Conservation (phyloP, 2,888 invertebrate species). For the Pocota personata region DNA sequence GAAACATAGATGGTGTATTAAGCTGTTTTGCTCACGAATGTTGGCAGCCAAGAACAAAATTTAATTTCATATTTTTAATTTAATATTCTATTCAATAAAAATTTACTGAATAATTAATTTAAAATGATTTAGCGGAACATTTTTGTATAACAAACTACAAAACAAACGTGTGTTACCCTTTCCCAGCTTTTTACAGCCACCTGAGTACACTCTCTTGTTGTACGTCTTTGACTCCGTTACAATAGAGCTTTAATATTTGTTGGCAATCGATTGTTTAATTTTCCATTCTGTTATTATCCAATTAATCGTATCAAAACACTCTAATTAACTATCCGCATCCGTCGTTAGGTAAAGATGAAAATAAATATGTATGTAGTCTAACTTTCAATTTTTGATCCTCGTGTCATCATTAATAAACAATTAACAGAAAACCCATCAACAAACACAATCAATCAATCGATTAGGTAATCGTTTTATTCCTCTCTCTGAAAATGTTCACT, state of each 20-base stretch:
- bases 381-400: neutral
- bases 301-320: neutral
- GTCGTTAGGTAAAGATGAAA: neutral
- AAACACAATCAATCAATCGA: constrained; percentile 37
- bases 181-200: no score
- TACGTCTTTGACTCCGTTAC: neutral
- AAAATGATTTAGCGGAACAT: no score
- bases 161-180: no score
- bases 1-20: no score
- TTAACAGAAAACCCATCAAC: constrained; percentile 16
- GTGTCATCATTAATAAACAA: constrained; percentile 12
- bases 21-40: no score
- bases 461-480: constrained; percentile 21
- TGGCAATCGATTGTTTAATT: neutral
- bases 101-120: no score
- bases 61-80: no score
- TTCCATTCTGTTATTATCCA: neutral
- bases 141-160: no score
- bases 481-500: neutral
- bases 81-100: no score
- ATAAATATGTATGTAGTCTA: neutral
- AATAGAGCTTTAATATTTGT: neutral
- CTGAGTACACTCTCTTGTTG: no score
- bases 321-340: constrained; percentile 1
- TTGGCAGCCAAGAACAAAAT: no score